These are phyloP conservation scores for Trichogramma dendrolimi DNA, from an alignment of 2,888 invertebrate species.

Conservation along the genomic window DNA sequence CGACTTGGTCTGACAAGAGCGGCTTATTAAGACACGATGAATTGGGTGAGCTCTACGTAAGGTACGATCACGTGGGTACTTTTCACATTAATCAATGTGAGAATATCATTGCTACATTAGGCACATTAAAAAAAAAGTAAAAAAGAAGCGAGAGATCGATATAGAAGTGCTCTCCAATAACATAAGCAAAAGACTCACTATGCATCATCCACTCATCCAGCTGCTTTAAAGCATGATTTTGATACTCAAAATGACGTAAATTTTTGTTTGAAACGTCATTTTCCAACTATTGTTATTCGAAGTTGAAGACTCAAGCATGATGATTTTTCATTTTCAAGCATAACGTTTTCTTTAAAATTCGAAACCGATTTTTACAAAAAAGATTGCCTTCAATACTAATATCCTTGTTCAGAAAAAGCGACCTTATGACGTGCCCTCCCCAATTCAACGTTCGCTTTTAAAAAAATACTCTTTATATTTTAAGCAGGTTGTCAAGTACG, in stretches of 20 bases:
- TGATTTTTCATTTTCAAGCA: background rate
- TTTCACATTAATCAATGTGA: conserved; percentile 29
- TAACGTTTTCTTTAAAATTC: background rate
- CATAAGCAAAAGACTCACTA: conserved; percentile 22
- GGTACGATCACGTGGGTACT: conserved; percentile 48
- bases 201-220: conserved; percentile 21
- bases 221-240: conserved; percentile 15
- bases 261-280: background rate
- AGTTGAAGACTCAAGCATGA: too few relatives aligned
- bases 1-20: conserved; percentile 47
- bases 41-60: conserved; percentile 53
- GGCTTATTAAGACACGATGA: conserved; percentile 51
- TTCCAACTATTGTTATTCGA: too few relatives aligned
- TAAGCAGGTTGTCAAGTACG: background rate
- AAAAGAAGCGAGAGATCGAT: too few relatives aligned
- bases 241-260: background rate
- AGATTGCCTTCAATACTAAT: conserved; percentile 9
- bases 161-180: conserved; percentile 20
- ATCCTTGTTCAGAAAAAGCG: conserved; percentile 22
- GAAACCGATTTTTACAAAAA: background rate
- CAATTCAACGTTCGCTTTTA: conserved; percentile 41
- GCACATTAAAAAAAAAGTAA: too few relatives aligned
- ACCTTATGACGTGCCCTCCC: conserved; percentile 47
- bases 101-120: conserved; percentile 7
- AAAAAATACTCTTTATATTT: conserved; percentile 21